These are phyloP conservation scores for Hymenopus coronatus DNA, from an alignment of 2,888 invertebrate genomes.

Conservation along the genomic window DNA sequence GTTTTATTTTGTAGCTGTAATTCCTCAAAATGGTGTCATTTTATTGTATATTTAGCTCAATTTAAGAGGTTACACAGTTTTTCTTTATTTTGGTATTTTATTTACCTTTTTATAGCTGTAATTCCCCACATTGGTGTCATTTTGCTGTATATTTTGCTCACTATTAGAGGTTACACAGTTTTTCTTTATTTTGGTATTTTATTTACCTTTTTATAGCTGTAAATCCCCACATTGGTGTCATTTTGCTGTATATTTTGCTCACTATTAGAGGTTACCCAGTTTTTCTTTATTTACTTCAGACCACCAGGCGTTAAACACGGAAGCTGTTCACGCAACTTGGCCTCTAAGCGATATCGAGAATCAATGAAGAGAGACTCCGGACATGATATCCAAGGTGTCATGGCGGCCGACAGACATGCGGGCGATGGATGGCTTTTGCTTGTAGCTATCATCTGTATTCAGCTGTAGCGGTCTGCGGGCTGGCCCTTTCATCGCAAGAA, in stretches of 20 bases:
- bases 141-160: too few relatives aligned
- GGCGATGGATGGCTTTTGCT: conserved; percentile 4
- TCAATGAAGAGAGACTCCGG: neutral
- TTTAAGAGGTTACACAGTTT: too few relatives aligned
- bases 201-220: too few relatives aligned
- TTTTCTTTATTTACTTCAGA: neutral
- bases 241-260: too few relatives aligned
- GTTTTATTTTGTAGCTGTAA: too few relatives aligned
- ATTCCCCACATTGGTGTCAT: too few relatives aligned
- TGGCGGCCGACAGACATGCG: neutral
- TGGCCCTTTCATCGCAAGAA: neutral
- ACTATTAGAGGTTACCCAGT: neutral
- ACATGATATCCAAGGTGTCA: neutral
- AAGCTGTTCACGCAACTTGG: neutral
- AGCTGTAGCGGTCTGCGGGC: neutral
- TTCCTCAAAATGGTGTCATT: too few relatives aligned
- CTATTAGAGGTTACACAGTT: neutral
- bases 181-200: neutral
- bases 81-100: too few relatives aligned
- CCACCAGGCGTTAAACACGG: neutral
- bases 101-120: too few relatives aligned
- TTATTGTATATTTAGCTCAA: too few relatives aligned
- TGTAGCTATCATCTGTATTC: conserved; percentile 15
- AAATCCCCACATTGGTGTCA: too few relatives aligned
- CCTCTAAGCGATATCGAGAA: neutral